phyloP scores from a whole-genome alignment of 2,888 invertebrate genomes.

The Parnassius smintheus region DNA sequence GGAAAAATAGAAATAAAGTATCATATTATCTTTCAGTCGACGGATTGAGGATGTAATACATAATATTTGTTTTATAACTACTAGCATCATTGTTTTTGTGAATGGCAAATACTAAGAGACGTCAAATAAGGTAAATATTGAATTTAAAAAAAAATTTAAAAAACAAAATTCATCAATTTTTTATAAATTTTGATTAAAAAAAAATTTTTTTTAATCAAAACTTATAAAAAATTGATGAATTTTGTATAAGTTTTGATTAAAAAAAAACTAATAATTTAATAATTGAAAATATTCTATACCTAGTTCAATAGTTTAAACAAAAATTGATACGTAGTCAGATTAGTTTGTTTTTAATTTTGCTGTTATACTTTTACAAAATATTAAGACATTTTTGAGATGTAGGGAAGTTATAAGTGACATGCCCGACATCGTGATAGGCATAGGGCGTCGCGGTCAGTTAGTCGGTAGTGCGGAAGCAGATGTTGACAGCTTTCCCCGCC shows the following conservation, averaged over 20 bases:
- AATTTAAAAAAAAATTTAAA: no score
- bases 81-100: slow-evolving; percentile 4
- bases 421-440: slow-evolving; percentile 42
- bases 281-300: no score
- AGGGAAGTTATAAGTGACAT: slow-evolving; percentile 15
- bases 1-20: slow-evolving; percentile 81
- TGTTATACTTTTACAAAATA: not conserved
- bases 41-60: slow-evolving; percentile 62
- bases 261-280: no score
- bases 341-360: not conserved
- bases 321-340: no score
- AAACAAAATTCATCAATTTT: no score
- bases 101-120: not conserved
- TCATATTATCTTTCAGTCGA: slow-evolving; percentile 78
- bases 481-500: slow-evolving; percentile 52
- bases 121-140: no score
- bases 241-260: no score
- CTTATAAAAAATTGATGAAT: no score
- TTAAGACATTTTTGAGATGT: no score
- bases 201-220: no score
- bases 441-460: slow-evolving; percentile 57
- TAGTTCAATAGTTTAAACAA: no score
- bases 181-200: no score
- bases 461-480: slow-evolving; percentile 63
- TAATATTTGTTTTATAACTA: slow-evolving; percentile 39